phyloP scores from a whole-genome alignment of 1,140 invertebrate genomes.

The Ctenoplectra terminalis region DNA sequence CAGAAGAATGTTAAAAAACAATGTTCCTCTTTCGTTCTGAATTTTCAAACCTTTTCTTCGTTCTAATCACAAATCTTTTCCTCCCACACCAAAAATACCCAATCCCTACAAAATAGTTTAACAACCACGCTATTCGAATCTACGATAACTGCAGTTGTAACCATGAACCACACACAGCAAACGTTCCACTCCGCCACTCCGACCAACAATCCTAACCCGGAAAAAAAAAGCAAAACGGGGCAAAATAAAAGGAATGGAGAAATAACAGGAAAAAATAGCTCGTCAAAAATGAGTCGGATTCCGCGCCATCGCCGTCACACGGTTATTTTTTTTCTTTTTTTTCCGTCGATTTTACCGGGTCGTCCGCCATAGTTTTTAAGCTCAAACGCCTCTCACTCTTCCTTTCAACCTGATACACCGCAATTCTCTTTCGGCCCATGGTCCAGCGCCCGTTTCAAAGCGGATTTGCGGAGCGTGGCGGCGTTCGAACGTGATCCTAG shows the following conservation, averaged over 20 bases:
- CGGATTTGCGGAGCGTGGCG: conserved; percentile 48
- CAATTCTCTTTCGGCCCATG: conserved; percentile 5
- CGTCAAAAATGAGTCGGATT: conserved; percentile 37
- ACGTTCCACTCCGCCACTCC: background rate
- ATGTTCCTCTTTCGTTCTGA: no score
- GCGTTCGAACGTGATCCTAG: conserved; percentile 54
- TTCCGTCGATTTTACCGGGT: conserved; percentile 5
- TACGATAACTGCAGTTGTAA: background rate
- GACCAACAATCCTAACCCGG: background rate
- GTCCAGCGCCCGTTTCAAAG: conserved; percentile 40
- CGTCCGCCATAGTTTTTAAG: background rate
- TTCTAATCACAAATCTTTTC: no score
- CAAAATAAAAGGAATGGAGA: background rate
- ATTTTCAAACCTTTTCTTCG: no score
- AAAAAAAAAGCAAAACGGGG: background rate
- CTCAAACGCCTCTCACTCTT: conserved; percentile 2
- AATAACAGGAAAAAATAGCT: conserved; percentile 8
- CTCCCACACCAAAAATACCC: background rate
- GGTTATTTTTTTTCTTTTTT: no score
- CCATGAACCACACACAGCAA: background rate
- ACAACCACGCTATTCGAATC: background rate
- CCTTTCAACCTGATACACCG: conserved; percentile 29
- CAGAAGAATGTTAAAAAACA: no score
- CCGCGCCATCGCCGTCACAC: background rate
- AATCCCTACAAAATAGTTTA: background rate